A percentile compares a stretch with the other conserved stretches of the same genome.
Evolutionary conservation across 2,113 vertebrate genomes (phyloP).

Genomic region (Indicator indicator): DNA sequence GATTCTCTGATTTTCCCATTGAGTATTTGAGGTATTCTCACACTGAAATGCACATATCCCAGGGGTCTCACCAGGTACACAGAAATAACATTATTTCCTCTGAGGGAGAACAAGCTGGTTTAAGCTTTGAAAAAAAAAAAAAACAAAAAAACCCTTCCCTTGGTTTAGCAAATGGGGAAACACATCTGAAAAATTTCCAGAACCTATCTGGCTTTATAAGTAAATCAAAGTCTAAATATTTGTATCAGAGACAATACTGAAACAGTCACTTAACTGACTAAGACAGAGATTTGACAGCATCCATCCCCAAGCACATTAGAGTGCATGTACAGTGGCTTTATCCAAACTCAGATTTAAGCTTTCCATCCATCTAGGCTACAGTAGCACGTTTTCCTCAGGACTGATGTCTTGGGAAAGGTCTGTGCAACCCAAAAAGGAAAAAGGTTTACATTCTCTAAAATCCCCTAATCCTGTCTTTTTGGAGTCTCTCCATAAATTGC

Average conservation of each 20-base stretch:
- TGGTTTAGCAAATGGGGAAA: constrained; percentile 4
- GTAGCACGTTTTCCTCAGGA: neutral
- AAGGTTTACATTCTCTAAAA: constrained; percentile 57
- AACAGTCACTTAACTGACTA: neutral
- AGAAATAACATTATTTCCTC: neutral
- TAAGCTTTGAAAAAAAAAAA: neutral
- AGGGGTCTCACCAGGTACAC: neutral
- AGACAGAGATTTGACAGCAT: neutral
- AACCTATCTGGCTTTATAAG: neutral
- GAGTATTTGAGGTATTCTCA: neutral
- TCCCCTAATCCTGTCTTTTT: constrained; percentile 51
- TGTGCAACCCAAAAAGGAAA: neutral
- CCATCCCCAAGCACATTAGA: neutral
- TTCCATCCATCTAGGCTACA: neutral
- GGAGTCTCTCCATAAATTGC: constrained; percentile 37
- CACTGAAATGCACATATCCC: neutral
- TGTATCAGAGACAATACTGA: neutral
- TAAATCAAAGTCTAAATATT: constrained; percentile 39
- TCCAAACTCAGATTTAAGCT: constrained; percentile 28
- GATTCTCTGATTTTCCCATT: no score
- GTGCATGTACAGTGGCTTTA: neutral
- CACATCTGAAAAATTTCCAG: neutral
- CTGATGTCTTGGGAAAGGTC: constrained; percentile 16
- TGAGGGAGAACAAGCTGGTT: neutral
- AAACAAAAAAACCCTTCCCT: constrained; percentile 9